Evolutionary conservation across 2,797 vertebrate species (phyloP).

Genomic region (Silurus lanzhouensis): DNA sequence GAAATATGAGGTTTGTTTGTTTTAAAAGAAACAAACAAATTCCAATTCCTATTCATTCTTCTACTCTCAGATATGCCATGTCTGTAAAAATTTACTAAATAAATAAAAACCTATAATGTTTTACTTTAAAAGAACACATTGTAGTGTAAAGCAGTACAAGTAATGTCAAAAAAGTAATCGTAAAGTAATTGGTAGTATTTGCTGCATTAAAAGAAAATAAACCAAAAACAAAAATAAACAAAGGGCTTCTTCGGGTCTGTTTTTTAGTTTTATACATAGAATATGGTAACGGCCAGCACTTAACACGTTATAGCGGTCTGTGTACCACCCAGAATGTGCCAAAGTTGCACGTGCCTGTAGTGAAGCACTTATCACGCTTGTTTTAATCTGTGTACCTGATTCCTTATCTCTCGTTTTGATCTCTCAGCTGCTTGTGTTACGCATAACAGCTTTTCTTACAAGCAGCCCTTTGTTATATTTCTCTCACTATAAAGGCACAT

Average conservation of each 20-base stretch:
- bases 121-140: too few species aligned
- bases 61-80: background rate
- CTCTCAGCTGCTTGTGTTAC: slow-evolving; percentile 44
- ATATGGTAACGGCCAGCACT: background rate
- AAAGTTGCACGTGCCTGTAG: slow-evolving; percentile 5
- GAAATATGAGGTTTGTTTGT: background rate
- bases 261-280: background rate
- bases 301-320: background rate
- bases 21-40: background rate
- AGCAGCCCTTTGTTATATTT: slow-evolving; percentile 43
- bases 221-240: background rate
- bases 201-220: background rate
- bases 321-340: background rate
- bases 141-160: background rate
- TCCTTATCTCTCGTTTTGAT: slow-evolving; percentile 30
- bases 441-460: slow-evolving; percentile 39
- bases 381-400: background rate
- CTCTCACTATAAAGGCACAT: slow-evolving; percentile 76
- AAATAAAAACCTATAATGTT: background rate
- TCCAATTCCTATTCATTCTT: background rate
- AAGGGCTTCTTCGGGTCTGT: background rate
- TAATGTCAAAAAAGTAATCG: background rate
- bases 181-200: background rate
- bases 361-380: background rate
- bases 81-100: background rate